Conservation (phyloP, 2,113 vertebrate genomes). For the Rhea pennata region DNA sequence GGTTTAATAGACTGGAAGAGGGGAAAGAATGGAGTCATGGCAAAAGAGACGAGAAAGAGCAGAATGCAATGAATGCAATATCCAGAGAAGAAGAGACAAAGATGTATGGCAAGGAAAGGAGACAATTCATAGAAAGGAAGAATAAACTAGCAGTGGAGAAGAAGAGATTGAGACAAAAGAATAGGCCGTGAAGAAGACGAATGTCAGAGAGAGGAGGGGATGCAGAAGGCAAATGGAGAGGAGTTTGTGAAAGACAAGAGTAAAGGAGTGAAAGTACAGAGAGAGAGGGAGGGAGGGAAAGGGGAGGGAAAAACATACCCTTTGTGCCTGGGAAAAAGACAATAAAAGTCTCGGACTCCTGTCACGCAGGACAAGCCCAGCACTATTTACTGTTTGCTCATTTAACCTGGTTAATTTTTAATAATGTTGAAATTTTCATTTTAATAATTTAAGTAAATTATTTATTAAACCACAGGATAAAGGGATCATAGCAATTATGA, state of each 20-base stretch:
- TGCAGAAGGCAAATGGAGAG: not conserved
- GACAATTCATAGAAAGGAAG: not conserved
- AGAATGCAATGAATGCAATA: not conserved
- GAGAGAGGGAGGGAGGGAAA: not conserved
- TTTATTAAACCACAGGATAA: slow-evolving; percentile 81
- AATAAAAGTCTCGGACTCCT: slow-evolving; percentile 63
- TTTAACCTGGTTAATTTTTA: slow-evolving; percentile 86
- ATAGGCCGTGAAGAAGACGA: not conserved
- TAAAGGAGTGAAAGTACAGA: not conserved
- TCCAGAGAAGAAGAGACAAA: not conserved
- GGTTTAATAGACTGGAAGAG: not conserved
- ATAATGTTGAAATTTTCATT: slow-evolving; percentile 85
- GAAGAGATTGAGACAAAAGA: not conserved
- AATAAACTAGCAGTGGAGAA: not conserved
- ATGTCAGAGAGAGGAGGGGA: not conserved
- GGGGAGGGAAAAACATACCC: slow-evolving; percentile 5
- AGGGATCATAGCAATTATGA: slow-evolving; percentile 79
- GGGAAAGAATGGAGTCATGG: not conserved
- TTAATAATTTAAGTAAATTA: slow-evolving; percentile 85
- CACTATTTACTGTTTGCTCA: slow-evolving; percentile 80
- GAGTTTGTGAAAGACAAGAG: slow-evolving; percentile 57
- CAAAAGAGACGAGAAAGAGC: too few species aligned
- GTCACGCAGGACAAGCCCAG: slow-evolving; percentile 69
- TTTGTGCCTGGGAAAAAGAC: slow-evolving; percentile 49
- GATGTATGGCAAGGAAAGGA: not conserved